Conservation (phyloP, 2,797 vertebrate genomes). For the Diceros bicornis region DNA sequence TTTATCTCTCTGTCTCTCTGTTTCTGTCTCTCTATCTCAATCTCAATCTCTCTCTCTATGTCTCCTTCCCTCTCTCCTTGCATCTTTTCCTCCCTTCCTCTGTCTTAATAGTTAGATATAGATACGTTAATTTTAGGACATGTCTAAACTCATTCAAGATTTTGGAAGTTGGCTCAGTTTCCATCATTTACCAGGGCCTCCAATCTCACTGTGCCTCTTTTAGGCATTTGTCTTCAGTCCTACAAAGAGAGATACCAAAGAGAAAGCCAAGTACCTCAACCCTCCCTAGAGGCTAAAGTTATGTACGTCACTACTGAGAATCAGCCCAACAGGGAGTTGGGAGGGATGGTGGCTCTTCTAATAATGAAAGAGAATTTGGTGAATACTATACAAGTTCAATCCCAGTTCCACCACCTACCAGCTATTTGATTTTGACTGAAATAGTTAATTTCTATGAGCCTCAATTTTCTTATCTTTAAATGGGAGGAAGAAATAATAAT, state of each 20-base stretch:
- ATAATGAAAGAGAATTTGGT: not conserved
- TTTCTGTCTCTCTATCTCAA: not conserved
- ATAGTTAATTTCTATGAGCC: not conserved
- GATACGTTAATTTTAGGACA: not conserved
- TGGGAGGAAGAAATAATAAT: not conserved
- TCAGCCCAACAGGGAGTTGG: not conserved
- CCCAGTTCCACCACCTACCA: not conserved
- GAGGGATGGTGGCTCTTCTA: not conserved
- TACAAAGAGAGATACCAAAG: not conserved
- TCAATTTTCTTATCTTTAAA: not conserved
- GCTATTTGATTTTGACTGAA: not conserved
- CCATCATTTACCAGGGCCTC: not conserved
- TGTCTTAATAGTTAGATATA: not conserved
- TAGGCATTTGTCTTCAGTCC: not conserved
- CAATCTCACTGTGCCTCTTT: not conserved
- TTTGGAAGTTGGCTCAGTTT: not conserved
- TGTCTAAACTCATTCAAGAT: not conserved
- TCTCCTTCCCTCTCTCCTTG: not conserved
- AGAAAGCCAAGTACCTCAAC: not conserved
- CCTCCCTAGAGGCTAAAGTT: not conserved
- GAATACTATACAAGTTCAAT: not conserved
- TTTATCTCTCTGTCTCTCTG: not conserved
- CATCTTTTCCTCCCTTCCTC: not conserved
- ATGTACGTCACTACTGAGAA: not conserved
- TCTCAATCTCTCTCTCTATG: not conserved